These are phyloP conservation scores for Melanostigma gelatinosum DNA, from an alignment of 2,113 vertebrate genomes.

Conservation along the genomic window DNA sequence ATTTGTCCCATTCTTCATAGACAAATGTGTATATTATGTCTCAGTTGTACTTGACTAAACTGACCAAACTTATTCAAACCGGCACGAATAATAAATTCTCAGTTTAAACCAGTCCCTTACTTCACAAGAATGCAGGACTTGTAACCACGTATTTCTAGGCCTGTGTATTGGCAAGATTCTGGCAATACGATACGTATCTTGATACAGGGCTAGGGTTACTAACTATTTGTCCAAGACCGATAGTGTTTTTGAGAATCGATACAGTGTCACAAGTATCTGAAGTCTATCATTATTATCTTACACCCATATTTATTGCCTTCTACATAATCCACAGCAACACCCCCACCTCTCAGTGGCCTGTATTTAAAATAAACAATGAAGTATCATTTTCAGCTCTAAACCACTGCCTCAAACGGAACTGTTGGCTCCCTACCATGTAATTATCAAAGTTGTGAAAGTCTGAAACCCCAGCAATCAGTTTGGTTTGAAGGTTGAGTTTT, in stretches of 20 bases:
- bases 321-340: background rate
- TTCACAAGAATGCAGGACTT: background rate
- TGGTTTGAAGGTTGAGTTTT: background rate
- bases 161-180: background rate
- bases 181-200: too few relatives aligned
- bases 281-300: background rate
- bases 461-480: background rate
- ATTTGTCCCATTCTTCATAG: background rate
- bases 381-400: too few relatives aligned
- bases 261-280: background rate
- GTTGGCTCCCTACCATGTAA: background rate
- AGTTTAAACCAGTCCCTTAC: background rate
- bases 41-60: background rate
- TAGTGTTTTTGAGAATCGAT: background rate
- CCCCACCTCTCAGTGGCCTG: background rate
- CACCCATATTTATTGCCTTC: background rate
- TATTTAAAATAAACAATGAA: background rate
- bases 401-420: background rate
- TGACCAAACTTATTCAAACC: background rate
- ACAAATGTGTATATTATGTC: background rate
- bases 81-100: background rate
- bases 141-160: background rate
- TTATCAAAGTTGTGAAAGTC: background rate
- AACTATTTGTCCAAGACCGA: background rate
- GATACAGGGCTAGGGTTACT: background rate